These are phyloP conservation scores for Atractosteus spatula DNA, from an alignment of 2,113 vertebrate genomes.

Conservation along the genomic window DNA sequence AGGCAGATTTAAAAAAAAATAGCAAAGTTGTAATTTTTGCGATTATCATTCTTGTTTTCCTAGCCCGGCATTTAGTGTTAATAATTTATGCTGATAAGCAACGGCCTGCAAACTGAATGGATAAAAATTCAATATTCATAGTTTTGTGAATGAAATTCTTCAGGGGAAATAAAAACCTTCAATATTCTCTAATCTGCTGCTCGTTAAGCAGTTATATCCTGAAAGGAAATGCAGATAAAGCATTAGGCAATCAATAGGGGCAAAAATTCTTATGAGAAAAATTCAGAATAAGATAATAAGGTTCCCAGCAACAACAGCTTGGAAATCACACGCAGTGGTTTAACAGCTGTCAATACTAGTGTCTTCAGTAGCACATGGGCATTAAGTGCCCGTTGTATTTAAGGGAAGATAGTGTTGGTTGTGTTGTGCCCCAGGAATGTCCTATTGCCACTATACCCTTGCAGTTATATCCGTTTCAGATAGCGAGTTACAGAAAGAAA, in stretches of 20 bases:
- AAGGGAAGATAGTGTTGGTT: too few species aligned
- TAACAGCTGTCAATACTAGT: too few species aligned
- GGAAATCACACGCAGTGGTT: background rate
- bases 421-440: too few species aligned
- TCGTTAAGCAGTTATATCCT: background rate
- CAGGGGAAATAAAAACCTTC: slow-evolving; percentile 5
- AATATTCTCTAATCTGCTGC: slow-evolving; percentile 6
- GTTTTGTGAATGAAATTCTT: slow-evolving; percentile 9
- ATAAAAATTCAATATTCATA: slow-evolving; percentile 26
- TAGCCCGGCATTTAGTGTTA: slow-evolving; percentile 48
- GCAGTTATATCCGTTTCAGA: too few species aligned
- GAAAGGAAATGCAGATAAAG: background rate
- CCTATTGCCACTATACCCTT: too few species aligned
- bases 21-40: slow-evolving; percentile 14
- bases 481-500: too few species aligned
- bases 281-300: background rate
- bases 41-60: slow-evolving; percentile 21
- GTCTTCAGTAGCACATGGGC: background rate
- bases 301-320: background rate
- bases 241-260: background rate
- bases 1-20: slow-evolving; percentile 13
- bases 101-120: slow-evolving; percentile 14
- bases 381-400: background rate
- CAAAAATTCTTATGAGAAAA: background rate
- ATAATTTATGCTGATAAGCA: slow-evolving; percentile 24